phyloP scores from a whole-genome alignment of 2,888 invertebrate species.

The Drosophila hamatofila region DNA sequence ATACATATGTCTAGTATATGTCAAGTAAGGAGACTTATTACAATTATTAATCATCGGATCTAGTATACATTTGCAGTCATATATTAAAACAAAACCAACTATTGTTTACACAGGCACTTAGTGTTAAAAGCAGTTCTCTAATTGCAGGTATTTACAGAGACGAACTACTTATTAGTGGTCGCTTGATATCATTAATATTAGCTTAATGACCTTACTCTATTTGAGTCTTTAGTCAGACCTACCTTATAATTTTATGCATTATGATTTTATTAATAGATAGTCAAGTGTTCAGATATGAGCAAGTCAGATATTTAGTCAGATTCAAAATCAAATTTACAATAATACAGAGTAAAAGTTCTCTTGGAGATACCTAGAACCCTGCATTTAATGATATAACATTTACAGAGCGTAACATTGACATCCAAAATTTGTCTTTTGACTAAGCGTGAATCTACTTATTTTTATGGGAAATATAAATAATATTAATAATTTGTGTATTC shows the following conservation, averaged over 20 bases:
- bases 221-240: neutral
- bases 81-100: neutral
- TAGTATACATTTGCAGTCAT: neutral
- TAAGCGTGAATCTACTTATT: no score
- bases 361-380: no score
- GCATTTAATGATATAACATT: no score
- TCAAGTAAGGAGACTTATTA: neutral
- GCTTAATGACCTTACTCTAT: neutral
- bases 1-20: neutral
- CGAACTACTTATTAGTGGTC: neutral
- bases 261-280: no score
- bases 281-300: no score
- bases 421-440: no score
- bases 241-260: neutral
- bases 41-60: neutral
- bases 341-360: no score
- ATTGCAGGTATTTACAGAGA: neutral
- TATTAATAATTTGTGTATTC: no score
- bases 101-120: neutral
- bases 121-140: neutral
- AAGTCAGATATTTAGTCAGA: no score
- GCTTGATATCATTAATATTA: neutral
- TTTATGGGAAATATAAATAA: no score
- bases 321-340: no score
- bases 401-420: no score